These are phyloP conservation scores for Antitype chi DNA, from an alignment of 2,888 invertebrate genomes.

Conservation along the genomic window DNA sequence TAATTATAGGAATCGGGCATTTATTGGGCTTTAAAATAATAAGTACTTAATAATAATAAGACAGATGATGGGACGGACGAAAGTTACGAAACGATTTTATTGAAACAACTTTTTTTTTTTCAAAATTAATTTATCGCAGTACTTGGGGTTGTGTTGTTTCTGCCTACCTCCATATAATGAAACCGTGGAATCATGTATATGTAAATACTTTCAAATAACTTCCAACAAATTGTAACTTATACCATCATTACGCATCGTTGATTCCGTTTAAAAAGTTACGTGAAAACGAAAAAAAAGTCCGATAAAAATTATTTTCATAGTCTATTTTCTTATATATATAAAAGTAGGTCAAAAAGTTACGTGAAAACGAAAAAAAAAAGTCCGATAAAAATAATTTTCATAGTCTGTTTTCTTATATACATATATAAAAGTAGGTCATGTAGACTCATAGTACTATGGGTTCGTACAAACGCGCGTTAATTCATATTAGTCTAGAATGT, in stretches of 20 bases:
- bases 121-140: background rate
- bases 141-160: background rate
- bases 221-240: constrained; percentile 18
- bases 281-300: background rate
- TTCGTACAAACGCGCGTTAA: background rate
- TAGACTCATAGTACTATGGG: background rate
- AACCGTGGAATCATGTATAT: too few species aligned
- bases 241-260: background rate
- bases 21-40: background rate
- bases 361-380: background rate
- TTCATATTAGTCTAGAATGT: background rate
- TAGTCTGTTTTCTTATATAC: too few species aligned
- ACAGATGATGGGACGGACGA: background rate
- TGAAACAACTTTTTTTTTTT: background rate
- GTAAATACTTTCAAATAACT: background rate
- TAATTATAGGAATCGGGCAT: background rate
- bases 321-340: too few species aligned
- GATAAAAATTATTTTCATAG: background rate
- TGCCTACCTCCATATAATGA: background rate
- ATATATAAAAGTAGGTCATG: background rate
- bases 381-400: background rate
- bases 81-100: background rate
- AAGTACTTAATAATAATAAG: background rate
- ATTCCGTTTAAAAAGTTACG: constrained; percentile 3
- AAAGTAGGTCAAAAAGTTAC: background rate